phyloP scores from a whole-genome alignment of 2,888 invertebrate genomes.

The Zygaena filipendulae region DNA sequence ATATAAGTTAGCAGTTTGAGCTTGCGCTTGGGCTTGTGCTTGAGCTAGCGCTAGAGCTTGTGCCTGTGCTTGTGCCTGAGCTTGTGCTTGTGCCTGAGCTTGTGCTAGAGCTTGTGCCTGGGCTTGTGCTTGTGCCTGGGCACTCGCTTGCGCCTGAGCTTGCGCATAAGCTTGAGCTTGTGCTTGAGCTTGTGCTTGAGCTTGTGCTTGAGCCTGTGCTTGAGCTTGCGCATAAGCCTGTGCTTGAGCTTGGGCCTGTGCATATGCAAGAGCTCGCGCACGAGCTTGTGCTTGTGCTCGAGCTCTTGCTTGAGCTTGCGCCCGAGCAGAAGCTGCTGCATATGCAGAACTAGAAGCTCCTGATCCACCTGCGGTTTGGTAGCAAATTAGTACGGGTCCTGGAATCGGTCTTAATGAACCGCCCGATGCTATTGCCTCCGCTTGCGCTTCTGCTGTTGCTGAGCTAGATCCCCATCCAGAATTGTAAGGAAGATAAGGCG shows the following conservation, averaged over 20 bases:
- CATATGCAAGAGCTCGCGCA: constrained; percentile 4
- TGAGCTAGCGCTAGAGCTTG: constrained; percentile 4
- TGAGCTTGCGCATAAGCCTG: constrained; percentile 7
- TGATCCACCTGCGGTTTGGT: constrained; percentile 6
- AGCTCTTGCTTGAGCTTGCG: constrained; percentile 11
- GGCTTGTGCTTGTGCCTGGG: constrained; percentile 1
- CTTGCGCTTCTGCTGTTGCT: constrained; percentile 11
- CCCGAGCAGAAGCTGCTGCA: constrained; percentile 4
- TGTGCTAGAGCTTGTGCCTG: no score
- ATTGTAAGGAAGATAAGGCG: not conserved
- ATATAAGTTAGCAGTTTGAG: no score
- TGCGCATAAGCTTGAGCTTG: constrained; percentile 7
- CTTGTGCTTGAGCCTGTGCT: constrained; percentile 9
- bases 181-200: constrained; percentile 13
- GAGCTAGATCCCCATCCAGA: constrained; percentile 1
- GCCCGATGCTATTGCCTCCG: constrained; percentile 5
- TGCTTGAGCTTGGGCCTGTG: constrained; percentile 5
- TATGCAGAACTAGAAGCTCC: not conserved
- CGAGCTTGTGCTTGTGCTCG: constrained; percentile 2
- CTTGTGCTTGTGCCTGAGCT: no score
- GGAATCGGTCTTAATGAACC: no score
- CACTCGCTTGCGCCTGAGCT: constrained; percentile 6
- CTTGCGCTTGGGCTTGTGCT: constrained; percentile 4
- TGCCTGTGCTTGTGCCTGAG: constrained; percentile 3
- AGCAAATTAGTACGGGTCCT: no score